A percentile compares a stretch with the other conserved stretches of the same genome.
These are phyloP conservation scores for Drosophila colorata DNA, from an alignment of 2,888 invertebrate species.

Conservation along the genomic window DNA sequence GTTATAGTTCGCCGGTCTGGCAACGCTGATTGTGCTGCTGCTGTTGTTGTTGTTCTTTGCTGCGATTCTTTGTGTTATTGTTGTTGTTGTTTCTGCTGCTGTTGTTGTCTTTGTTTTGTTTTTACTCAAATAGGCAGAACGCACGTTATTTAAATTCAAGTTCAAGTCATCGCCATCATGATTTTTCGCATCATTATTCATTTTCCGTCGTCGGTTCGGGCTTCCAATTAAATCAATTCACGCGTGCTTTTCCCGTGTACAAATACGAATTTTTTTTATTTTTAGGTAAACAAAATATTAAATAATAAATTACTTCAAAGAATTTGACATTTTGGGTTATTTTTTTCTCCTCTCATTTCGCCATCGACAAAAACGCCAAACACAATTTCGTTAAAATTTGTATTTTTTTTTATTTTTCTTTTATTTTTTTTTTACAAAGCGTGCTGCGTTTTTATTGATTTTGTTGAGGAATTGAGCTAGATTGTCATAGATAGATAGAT, in stretches of 20 bases:
- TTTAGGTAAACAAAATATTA: constrained; percentile 26
- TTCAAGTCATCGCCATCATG: constrained; percentile 82
- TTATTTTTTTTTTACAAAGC: constrained; percentile 48
- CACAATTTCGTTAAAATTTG: constrained; percentile 9
- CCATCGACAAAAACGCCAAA: constrained; percentile 60
- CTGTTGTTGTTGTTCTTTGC: constrained; percentile 46
- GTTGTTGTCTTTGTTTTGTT: constrained; percentile 60
- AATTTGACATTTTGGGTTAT: constrained; percentile 60
- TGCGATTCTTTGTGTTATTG: constrained; percentile 44
- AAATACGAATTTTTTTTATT: constrained; percentile 43
- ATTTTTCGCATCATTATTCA: constrained; percentile 85
- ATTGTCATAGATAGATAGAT: constrained; percentile 33
- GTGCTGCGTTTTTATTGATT: constrained; percentile 66
- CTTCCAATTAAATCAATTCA: constrained; percentile 61
- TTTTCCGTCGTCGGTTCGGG: constrained; percentile 68
- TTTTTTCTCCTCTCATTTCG: constrained; percentile 29
- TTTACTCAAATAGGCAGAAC: constrained; percentile 71
- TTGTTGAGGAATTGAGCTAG: constrained; percentile 57
- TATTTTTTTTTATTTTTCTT: constrained; percentile 29
- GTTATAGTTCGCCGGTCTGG: constrained; percentile 63
- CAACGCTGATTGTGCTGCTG: constrained; percentile 61
- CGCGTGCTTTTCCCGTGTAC: constrained; percentile 63
- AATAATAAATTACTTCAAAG: constrained; percentile 53
- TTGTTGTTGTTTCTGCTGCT: constrained; percentile 41
- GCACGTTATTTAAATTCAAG: constrained; percentile 70